A percentile compares a stretch with the other conserved stretches of the same genome.
Conservation (phyloP, 1,140 invertebrate species). For the Tetragonula clypearis region DNA sequence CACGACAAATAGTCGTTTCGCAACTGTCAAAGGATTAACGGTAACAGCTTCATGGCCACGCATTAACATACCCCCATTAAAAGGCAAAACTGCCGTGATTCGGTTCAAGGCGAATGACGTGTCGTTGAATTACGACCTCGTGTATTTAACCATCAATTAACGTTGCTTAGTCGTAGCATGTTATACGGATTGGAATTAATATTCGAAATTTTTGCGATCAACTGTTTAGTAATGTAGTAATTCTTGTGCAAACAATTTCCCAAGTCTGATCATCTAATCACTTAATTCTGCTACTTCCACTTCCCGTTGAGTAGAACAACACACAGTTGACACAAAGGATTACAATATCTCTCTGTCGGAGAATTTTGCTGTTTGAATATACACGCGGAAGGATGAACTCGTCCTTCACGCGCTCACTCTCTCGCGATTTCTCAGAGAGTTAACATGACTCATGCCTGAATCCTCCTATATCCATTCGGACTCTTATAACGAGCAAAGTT, state of each 20-base stretch:
- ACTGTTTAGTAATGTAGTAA: too few species aligned
- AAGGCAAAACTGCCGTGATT: conserved; percentile 45
- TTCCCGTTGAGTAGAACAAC: neutral
- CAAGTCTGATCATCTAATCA: neutral
- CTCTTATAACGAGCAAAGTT: conserved; percentile 45
- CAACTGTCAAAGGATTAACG: conserved; percentile 69
- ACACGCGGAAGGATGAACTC: neutral
- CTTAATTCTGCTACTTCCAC: neutral
- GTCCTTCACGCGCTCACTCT: neutral
- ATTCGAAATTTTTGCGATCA: too few species aligned
- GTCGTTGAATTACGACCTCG: neutral
- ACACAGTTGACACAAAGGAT: neutral
- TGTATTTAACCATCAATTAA: neutral
- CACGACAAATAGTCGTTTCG: conserved; percentile 69
- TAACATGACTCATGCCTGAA: neutral
- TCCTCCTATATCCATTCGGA: conserved; percentile 28
- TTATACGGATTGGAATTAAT: too few species aligned
- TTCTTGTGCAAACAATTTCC: neutral
- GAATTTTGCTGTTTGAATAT: neutral
- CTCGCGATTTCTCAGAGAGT: conserved; percentile 5
- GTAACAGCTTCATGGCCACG: conserved; percentile 38
- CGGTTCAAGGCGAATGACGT: conserved; percentile 1
- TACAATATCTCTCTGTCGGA: neutral
- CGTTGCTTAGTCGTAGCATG: neutral
- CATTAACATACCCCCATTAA: conserved; percentile 23